Conservation (phyloP, 2,888 invertebrate genomes). For the Cephus pulcher region DNA sequence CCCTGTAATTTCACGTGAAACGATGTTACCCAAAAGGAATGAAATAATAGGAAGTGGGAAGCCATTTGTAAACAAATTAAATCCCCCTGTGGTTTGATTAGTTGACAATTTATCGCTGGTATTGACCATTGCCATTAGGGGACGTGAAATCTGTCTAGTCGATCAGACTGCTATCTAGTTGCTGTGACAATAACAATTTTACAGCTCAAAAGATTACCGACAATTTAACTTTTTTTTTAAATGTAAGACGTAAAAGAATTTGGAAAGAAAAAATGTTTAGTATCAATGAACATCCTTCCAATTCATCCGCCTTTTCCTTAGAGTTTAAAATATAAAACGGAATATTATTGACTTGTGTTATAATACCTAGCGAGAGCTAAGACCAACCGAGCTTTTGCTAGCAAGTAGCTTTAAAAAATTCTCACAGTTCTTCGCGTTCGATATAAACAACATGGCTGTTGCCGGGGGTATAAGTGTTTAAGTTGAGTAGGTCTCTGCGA, state of each 20-base stretch:
- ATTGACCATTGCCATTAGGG: too few relatives aligned
- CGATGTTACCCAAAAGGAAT: not conserved
- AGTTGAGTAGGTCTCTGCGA: not conserved
- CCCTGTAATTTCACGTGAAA: constrained; percentile 24
- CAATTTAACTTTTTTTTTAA: not conserved
- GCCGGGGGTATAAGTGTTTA: not conserved
- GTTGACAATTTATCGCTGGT: not conserved
- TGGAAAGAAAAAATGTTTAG: not conserved
- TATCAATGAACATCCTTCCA: not conserved
- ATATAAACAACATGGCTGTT: constrained; percentile 2
- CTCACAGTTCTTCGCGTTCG: not conserved
- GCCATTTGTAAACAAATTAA: constrained; percentile 22
- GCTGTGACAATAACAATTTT: not conserved
- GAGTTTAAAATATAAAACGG: not conserved
- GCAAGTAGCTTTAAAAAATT: not conserved
- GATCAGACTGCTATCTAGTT: not conserved
- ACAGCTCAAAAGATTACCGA: not conserved
- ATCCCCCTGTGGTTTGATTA: not conserved
- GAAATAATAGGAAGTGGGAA: not conserved
- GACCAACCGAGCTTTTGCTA: not conserved
- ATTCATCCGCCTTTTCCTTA: not conserved
- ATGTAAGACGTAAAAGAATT: not conserved
- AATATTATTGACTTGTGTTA: not conserved
- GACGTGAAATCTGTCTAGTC: too few relatives aligned
- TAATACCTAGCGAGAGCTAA: not conserved